These are phyloP conservation scores for human DNA, from an alignment of 2,113 vertebrate genomes.

Conservation along the genomic window DNA sequence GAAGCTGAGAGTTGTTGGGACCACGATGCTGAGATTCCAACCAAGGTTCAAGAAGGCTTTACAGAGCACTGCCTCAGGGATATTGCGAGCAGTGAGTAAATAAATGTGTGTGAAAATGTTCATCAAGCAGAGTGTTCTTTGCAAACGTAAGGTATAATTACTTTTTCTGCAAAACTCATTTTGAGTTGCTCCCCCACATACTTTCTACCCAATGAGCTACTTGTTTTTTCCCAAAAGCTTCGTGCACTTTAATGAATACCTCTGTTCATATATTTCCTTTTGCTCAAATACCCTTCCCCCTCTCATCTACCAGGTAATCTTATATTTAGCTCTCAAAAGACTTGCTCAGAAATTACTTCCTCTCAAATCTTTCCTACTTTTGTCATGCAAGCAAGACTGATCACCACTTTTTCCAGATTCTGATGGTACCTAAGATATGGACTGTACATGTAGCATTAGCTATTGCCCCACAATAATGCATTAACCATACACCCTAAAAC, in stretches of 20 bases:
- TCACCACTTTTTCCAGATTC: not conserved
- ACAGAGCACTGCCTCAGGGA: not conserved
- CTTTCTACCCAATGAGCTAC: not conserved
- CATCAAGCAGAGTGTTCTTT: not conserved
- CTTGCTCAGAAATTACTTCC: not conserved
- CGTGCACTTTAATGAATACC: not conserved
- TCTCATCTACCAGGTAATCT: not conserved
- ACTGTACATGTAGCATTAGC: not conserved
- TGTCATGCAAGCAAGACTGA: conserved; percentile 1
- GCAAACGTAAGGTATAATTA: not conserved
- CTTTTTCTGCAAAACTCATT: not conserved
- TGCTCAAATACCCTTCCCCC: not conserved
- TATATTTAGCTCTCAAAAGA: not conserved
- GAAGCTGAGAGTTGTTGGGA: not conserved
- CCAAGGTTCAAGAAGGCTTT: not conserved
- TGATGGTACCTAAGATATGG: not conserved
- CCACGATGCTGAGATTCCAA: not conserved
- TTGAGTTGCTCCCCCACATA: not conserved
- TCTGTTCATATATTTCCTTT: not conserved
- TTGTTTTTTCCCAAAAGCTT: not conserved
- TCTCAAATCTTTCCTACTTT: not conserved
- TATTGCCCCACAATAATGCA: not conserved
- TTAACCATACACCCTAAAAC: not conserved
- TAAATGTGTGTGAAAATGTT: not conserved
- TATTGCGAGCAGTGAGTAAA: not conserved